Evolutionary conservation across 2,797 vertebrate species (phyloP).

Genomic region (Staurois parvus): DNA sequence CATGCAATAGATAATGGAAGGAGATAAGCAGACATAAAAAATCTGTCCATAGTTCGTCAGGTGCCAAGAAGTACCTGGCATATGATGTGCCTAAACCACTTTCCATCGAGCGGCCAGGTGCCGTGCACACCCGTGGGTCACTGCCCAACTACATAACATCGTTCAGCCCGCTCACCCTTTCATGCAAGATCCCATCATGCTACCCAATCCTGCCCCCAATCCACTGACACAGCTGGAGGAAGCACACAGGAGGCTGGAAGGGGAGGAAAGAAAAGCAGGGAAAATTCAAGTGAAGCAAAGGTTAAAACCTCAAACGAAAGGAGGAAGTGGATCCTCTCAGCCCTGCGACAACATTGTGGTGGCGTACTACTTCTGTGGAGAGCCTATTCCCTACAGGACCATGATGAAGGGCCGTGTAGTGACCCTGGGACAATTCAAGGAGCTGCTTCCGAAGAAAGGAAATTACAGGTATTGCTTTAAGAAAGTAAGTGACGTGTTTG

Average conservation of each 20-base stretch:
- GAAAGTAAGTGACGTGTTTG: constrained; percentile 97
- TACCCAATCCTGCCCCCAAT: constrained; percentile 96
- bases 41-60: constrained; percentile 84
- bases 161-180: constrained; percentile 97
- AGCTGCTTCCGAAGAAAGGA: too few relatives aligned
- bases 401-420: too few relatives aligned
- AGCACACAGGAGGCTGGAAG: constrained; percentile 91
- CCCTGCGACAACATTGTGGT: too few relatives aligned
- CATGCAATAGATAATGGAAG: constrained; percentile 97
- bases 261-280: constrained; percentile 89
- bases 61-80: constrained; percentile 82
- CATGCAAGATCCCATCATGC: constrained; percentile 98
- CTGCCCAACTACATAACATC: constrained; percentile 83
- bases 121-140: constrained; percentile 84
- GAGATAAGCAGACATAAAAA: constrained; percentile 91
- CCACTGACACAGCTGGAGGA: constrained; percentile 97
- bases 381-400: too few relatives aligned
- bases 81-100: constrained; percentile 82
- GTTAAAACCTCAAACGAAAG: too few relatives aligned
- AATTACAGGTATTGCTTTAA: too few relatives aligned
- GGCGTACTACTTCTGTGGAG: too few relatives aligned
- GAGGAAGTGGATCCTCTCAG: too few relatives aligned
- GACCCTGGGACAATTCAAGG: too few relatives aligned
- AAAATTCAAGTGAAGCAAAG: constrained; percentile 88
- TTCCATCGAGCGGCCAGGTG: constrained; percentile 83